A percentile compares a stretch with the other conserved stretches of the same genome.
phyloP scores from a whole-genome alignment of 2,888 invertebrate species.

The Mythimna ferrago region DNA sequence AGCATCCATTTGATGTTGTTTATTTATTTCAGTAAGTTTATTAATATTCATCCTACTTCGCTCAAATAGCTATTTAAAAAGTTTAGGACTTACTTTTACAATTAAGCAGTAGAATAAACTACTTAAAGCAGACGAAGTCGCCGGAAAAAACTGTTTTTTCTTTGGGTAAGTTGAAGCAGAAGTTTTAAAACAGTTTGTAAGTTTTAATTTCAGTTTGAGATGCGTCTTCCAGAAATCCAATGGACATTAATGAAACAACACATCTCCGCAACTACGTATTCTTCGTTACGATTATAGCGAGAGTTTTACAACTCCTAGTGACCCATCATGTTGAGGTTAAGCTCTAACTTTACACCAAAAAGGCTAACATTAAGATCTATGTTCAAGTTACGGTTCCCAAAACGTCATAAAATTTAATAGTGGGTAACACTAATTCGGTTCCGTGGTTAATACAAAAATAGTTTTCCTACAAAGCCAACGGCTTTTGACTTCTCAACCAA shows the following conservation, averaged over 20 bases:
- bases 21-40: slow-evolving; percentile 2
- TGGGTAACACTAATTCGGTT: slow-evolving; percentile 14
- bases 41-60: slow-evolving; percentile 24
- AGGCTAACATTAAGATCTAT: slow-evolving; percentile 5
- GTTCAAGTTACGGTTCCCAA: slow-evolving; percentile 1
- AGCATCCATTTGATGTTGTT: slow-evolving; percentile 1
- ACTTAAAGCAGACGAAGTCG: slow-evolving; percentile 38
- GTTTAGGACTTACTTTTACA: slow-evolving; percentile 43
- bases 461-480: slow-evolving; percentile 59
- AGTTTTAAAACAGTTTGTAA: slow-evolving; percentile 52
- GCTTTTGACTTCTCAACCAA: slow-evolving; percentile 67
- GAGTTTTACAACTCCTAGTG: slow-evolving; percentile 13
- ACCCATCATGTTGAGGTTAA: slow-evolving; percentile 7
- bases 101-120: slow-evolving; percentile 53
- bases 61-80: slow-evolving; percentile 35
- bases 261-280: slow-evolving; percentile 28
- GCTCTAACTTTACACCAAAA: slow-evolving; percentile 4
- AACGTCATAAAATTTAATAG: slow-evolving; percentile 1
- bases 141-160: slow-evolving; percentile 34
- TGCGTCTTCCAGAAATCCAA: slow-evolving; percentile 39
- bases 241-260: slow-evolving; percentile 39
- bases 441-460: slow-evolving; percentile 39
- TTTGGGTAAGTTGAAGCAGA: slow-evolving; percentile 20
- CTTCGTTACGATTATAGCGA: slow-evolving; percentile 11
- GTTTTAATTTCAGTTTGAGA: slow-evolving; percentile 51